phyloP scores from a whole-genome alignment of 2,113 vertebrate species.

The Oenanthe melanoleuca region DNA sequence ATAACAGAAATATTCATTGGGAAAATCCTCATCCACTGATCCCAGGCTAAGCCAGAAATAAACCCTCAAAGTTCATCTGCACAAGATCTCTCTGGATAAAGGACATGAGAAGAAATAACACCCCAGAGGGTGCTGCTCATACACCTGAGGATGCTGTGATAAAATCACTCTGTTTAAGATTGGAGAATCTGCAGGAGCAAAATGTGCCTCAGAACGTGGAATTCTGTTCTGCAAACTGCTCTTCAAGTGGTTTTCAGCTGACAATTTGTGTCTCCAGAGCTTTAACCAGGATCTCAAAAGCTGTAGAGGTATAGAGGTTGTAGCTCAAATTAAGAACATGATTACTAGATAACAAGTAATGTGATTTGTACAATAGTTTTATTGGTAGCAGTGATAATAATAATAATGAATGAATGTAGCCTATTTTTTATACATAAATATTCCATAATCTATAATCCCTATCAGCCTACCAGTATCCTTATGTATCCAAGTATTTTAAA shows the following conservation, averaged over 20 bases:
- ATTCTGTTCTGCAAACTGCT: not conserved
- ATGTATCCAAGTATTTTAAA: not conserved
- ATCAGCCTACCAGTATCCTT: not conserved
- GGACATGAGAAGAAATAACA: not conserved
- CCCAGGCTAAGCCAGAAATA: not conserved
- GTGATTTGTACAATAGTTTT: not conserved
- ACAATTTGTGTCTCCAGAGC: not conserved
- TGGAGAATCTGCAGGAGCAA: not conserved
- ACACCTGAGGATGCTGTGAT: not conserved
- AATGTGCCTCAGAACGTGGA: not conserved
- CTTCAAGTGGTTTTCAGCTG: not conserved
- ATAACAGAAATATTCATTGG: not conserved
- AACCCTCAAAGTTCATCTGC: not conserved
- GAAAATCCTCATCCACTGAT: not conserved
- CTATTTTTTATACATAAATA: not conserved
- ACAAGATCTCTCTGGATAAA: not conserved
- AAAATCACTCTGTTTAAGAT: rapidly evolving
- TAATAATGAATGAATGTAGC: not conserved
- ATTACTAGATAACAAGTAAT: not conserved
- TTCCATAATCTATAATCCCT: not conserved
- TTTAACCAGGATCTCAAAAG: not conserved
- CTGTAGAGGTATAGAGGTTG: not conserved
- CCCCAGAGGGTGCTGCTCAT: not conserved
- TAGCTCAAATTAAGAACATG: not conserved
- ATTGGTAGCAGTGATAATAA: not conserved